Evolutionary conservation across 2,888 invertebrate genomes (phyloP), one percentile per base, ranked within the genome.

Genomic region (Chorisops tibialis): DNA sequence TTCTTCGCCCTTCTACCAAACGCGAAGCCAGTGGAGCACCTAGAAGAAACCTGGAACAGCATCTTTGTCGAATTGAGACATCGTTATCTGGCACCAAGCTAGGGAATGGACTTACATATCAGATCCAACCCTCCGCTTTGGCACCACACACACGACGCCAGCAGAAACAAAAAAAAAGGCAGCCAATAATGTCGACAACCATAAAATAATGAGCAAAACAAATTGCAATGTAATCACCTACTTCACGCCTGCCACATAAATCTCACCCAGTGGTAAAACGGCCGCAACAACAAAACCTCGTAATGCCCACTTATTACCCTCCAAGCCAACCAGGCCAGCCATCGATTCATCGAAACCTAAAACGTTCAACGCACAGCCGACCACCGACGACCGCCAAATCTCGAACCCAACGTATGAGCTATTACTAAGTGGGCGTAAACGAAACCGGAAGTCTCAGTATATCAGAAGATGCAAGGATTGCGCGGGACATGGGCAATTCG

Each of bases 181-280:
- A n/a, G n/a, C n/a, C n/a, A n/a, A n/a, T n/a, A 94, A 80, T 11
- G 93, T 94, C 62, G 96, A 95, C 65, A 95, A 78, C 58, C 95
- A 82, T 62, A 98, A 83, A 60, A 96, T 85, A 68, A 95, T 81
- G 19, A 97, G 82, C 47, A 98, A 82, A 35, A 90, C 80, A 79
- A 97, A 94, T 75, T 98, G 97, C 59, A 97, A 80, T 73, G 97
- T 93, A 62, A 98, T 90, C 22, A 98, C 96, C 96, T 96, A 97
- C 76, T 96, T 96, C 1, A 98, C 96, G 41, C 97, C 97, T 22
- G 96, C 96, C 43, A 96, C 83, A 80, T 98, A 97, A 68, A 97
- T 95, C 65, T 89, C 86, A 60, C 94, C 88, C 16, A 97, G 81
- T 38, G 95, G 79, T 48, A 95, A 78, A 1, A 96, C 91, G 48